Conservation (phyloP, 2,113 vertebrate genomes). For the Peucedramus taeniatus region DNA sequence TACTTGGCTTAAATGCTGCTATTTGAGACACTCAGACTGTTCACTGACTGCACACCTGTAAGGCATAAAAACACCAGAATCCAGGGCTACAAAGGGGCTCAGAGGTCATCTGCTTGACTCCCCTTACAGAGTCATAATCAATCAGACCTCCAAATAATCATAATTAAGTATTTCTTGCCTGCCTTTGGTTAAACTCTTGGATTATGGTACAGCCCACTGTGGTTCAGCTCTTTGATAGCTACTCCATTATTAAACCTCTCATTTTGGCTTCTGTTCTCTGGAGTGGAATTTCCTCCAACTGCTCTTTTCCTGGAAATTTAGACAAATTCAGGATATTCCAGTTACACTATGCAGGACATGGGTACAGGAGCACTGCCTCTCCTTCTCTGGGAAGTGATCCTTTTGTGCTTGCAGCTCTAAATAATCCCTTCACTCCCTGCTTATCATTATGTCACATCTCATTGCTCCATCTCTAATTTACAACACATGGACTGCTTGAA, state of each 20-base stretch:
- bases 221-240: not conserved
- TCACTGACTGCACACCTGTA: not conserved
- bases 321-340: not conserved
- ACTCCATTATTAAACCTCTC: not conserved
- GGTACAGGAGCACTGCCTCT: not conserved
- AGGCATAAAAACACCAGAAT: not conserved
- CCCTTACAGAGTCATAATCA: not conserved
- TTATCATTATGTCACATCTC: not conserved
- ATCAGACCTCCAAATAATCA: not conserved
- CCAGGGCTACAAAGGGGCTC: not conserved
- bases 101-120: not conserved
- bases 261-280: not conserved
- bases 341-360: not conserved
- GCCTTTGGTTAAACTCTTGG: not conserved
- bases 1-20: fast-evolving
- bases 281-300: not conserved
- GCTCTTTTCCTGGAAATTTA: not conserved
- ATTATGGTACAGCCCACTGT: not conserved
- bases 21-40: not conserved
- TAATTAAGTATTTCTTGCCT: not conserved
- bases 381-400: not conserved
- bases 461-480: not conserved
- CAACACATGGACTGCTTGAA: not conserved
- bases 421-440: not conserved
- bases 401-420: not conserved